Base-by-base conservation (phyloP, 2,888 invertebrate genomes). In the Agrotis ipsilon region DNA sequence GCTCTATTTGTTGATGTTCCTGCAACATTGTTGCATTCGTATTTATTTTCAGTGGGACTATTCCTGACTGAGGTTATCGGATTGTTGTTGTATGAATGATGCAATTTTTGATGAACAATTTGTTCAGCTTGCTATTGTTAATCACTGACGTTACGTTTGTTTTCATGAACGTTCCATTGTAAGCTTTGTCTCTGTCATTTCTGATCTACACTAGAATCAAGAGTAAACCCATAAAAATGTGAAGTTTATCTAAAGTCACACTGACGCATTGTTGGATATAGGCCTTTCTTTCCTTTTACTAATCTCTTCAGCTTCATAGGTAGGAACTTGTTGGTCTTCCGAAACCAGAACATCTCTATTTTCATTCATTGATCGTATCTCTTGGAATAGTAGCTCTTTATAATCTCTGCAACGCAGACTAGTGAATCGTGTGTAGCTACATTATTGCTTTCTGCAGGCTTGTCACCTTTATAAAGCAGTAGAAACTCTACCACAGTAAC, bases 21-120 rank as follows among this genome's bases (percentile, higher is more conserved):
- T 0, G 76, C 75, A 77, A 84, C 82, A 66, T 65, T 77, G 77
- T 82, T 84, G 82, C 73, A 70, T 69, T 66, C 65, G 49, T 73
- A 54, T 64, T 66, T 58, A 51, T 45, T 46, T 58, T 55, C 27
- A 51, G 57, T 48, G 43, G 19, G 57, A 55, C 46, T 70, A 74
- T 72, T 64, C 68, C 63, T 52, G 71, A 63, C 48, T 46, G 3
- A 39, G 18, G 27, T 39, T 9, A 16, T 70, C 14, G 7, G 4
- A 59, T 49, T 63, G 2, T 21, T n/a, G n/a, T 19, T 19, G 1
- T 32, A n/a, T 45, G 18, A 45, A 21, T n/a, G 13, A 18, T 18
- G 32, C 1, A 49, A 49, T 19, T 49, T 49, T 49, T 49, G 49
- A 49, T 49, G 13, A n/a, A 19, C 13, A 4, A 19, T 11, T 19